phyloP scores from a whole-genome alignment of 2,113 vertebrate species.

The Sisor rabdophorus region DNA sequence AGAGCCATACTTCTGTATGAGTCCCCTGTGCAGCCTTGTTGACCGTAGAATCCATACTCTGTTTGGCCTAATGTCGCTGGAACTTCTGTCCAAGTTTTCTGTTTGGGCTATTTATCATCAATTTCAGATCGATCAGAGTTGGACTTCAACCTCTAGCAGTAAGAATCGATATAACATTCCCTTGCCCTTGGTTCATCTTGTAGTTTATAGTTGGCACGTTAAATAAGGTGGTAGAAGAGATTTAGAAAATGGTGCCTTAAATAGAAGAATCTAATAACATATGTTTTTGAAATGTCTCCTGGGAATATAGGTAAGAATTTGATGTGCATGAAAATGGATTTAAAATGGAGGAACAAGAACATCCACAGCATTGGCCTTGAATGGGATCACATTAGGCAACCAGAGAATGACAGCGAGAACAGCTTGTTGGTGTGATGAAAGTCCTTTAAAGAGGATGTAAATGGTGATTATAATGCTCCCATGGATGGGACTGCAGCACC shows the following conservation, averaged over 20 bases:
- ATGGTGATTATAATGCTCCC: neutral
- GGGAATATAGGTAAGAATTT: neutral
- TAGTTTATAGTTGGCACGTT: neutral
- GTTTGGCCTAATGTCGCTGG: neutral
- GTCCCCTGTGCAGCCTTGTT: neutral
- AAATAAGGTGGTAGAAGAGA: neutral
- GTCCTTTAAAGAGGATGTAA: neutral
- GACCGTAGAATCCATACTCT: neutral
- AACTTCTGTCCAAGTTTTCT: neutral
- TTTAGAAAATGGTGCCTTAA: neutral
- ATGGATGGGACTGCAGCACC: neutral
- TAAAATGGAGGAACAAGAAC: neutral
- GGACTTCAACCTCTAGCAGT: neutral
- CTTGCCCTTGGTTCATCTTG: neutral
- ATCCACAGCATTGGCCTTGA: neutral
- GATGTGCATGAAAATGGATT: neutral
- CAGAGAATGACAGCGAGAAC: neutral
- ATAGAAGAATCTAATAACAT: neutral
- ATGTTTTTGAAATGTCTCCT: neutral
- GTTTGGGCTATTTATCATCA: neutral
- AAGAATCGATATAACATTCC: neutral
- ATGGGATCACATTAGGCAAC: neutral
- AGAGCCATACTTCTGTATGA: neutral
- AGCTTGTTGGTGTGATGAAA: neutral
- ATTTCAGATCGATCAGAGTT: neutral